A percentile compares a stretch with the other conserved stretches of the same genome.
phyloP scores from a whole-genome alignment of 2,113 vertebrate genomes.

The Todiramphus saurophagus region DNA sequence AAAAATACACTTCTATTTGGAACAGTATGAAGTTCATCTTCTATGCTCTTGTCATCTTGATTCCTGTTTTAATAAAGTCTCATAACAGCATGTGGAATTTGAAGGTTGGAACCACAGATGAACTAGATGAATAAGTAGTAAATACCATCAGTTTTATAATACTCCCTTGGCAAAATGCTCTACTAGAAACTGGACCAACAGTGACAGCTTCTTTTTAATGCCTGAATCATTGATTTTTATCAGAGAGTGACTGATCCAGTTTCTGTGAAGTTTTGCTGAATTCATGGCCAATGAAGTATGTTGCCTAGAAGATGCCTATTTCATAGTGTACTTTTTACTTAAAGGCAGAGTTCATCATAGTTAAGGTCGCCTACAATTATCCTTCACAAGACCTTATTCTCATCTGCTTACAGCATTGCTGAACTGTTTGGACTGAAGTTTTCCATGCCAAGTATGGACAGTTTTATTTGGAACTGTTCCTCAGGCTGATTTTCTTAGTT shows the following conservation, averaged over 20 bases:
- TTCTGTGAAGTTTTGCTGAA: background rate
- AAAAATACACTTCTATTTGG: background rate
- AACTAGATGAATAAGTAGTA: background rate
- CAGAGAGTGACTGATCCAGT: background rate
- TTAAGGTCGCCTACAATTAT: background rate
- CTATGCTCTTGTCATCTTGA: background rate
- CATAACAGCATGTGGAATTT: background rate
- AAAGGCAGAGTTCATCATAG: background rate
- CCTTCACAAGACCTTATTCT: background rate
- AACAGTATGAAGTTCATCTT: background rate
- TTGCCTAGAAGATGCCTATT: background rate
- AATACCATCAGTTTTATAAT: background rate
- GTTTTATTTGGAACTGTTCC: constrained; percentile 15
- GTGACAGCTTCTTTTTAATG: background rate
- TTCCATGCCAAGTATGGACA: constrained; percentile 65
- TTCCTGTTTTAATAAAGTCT: background rate
- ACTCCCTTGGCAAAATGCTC: background rate
- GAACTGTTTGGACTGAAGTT: constrained; percentile 31
- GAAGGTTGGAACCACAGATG: background rate
- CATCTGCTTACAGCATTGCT: constrained; percentile 10
- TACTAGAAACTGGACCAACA: background rate
- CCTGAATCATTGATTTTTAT: background rate
- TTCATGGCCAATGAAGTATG: background rate
- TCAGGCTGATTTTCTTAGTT: constrained; percentile 30
- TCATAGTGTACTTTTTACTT: background rate